phyloP scores from a whole-genome alignment of 2,888 invertebrate genomes.

The Zygothrica quintamaculata region DNA sequence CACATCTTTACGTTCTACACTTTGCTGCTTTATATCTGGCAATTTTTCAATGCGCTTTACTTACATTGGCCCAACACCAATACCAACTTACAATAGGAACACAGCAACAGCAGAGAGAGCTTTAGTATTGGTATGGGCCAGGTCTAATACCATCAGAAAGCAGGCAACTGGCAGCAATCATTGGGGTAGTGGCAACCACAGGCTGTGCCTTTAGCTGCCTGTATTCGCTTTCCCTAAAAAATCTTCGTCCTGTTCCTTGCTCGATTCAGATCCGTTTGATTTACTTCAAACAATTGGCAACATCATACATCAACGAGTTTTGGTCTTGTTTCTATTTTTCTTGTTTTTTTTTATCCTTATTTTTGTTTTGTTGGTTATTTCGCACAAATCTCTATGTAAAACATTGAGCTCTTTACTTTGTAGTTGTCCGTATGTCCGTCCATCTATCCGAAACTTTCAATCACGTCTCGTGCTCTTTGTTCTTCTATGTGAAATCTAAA shows the following conservation, averaged over 20 bases:
- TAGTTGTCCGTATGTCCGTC: slow-evolving; percentile 11
- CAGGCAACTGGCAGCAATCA: slow-evolving; percentile 48
- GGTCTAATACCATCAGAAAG: slow-evolving; percentile 28
- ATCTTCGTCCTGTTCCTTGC: slow-evolving; percentile 24
- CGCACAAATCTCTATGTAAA: slow-evolving; percentile 67
- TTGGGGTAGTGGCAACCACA: slow-evolving; percentile 41
- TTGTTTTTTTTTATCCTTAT: slow-evolving; percentile 21
- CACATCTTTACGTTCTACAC: slow-evolving; percentile 30
- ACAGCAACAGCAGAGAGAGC: background rate
- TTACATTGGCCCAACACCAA: slow-evolving; percentile 50
- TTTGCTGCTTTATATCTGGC: slow-evolving; percentile 56
- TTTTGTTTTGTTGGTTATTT: slow-evolving; percentile 33
- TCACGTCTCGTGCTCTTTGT: slow-evolving; percentile 28
- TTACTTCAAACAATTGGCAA: slow-evolving; percentile 80
- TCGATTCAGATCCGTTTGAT: slow-evolving; percentile 62
- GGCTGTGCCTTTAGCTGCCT: slow-evolving; percentile 59
- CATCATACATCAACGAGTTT: slow-evolving; percentile 79
- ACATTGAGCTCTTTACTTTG: slow-evolving; percentile 31
- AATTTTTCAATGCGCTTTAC: slow-evolving; percentile 74
- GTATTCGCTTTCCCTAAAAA: slow-evolving; percentile 50
- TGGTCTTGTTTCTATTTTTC: slow-evolving; percentile 22
- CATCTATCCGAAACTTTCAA: slow-evolving; percentile 33
- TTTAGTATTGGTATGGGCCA: slow-evolving; percentile 24
- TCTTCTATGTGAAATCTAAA: slow-evolving; percentile 24
- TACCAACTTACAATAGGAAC: background rate